A percentile compares a stretch with the other conserved stretches of the same genome.
Evolutionary conservation across 2,113 vertebrate species (phyloP).

Genomic region (Siphamia tubifer): DNA sequence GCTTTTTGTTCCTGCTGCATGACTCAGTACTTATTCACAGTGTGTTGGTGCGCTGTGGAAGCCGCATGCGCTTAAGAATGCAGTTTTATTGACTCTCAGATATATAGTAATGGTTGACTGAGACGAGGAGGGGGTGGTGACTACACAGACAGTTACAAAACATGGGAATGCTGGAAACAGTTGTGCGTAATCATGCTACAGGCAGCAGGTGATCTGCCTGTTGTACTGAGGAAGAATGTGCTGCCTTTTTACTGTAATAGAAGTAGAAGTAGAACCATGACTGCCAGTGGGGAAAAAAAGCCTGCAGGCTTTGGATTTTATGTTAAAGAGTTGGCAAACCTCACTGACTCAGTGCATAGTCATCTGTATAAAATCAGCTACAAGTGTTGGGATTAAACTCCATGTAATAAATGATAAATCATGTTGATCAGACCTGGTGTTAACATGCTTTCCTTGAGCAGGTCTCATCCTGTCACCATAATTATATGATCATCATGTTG

Average conservation of each 20-base stretch:
- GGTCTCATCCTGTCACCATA: too few species aligned
- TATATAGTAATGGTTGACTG: constrained; percentile 46
- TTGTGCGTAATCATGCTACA: constrained; percentile 17
- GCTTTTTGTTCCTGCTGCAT: constrained; percentile 35
- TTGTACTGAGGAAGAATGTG: background rate
- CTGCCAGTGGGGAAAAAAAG: background rate
- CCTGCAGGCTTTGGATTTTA: background rate
- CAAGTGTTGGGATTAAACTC: background rate
- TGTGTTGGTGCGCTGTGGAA: constrained; percentile 19
- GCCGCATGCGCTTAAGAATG: constrained; percentile 17
- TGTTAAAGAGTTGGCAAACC: background rate
- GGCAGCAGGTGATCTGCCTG: constrained; percentile 43
- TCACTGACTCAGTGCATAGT: too few species aligned
- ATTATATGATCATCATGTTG: too few species aligned
- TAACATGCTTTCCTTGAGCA: too few species aligned
- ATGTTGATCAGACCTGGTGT: background rate
- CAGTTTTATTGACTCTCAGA: constrained; percentile 45
- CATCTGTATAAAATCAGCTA: too few species aligned
- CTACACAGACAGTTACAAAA: constrained; percentile 60
- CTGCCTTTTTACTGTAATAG: constrained; percentile 31
- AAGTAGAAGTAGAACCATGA: background rate
- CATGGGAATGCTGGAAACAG: constrained; percentile 50
- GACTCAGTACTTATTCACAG: constrained; percentile 59
- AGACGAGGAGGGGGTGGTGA: constrained; percentile 45
- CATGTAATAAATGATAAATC: background rate